A percentile compares a stretch with the other conserved stretches of the same genome.
Conservation (phyloP, 2,797 vertebrate genomes). For the Florisuga fusca region DNA sequence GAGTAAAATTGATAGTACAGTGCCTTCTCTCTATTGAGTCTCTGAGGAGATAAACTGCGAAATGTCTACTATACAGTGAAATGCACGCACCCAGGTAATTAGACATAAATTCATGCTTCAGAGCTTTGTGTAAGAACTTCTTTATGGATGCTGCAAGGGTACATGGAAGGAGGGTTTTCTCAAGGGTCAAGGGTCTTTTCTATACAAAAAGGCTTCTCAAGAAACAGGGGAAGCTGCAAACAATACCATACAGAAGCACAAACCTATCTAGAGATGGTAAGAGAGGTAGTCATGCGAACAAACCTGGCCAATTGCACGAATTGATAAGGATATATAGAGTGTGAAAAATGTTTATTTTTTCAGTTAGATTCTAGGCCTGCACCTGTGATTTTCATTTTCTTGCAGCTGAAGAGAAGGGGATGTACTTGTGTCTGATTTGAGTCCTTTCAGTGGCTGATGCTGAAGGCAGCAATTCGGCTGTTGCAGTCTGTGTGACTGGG, state of each 20-base stretch:
- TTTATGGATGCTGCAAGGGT: not conserved
- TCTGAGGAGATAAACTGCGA: not conserved
- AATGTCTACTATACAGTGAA: not conserved
- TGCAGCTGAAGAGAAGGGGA: not conserved
- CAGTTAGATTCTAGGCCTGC: not conserved
- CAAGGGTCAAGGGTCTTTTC: not conserved
- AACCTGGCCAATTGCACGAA: not conserved
- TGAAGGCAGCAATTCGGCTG: not conserved
- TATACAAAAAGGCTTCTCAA: not conserved
- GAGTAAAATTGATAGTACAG: not conserved
- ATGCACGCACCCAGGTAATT: not conserved
- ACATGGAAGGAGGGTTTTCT: not conserved
- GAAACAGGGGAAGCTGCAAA: not conserved
- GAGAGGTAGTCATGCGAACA: not conserved
- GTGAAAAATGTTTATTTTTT: not conserved
- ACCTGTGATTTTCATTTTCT: not conserved
- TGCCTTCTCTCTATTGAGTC: not conserved
- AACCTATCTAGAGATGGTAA: not conserved
- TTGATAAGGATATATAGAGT: rapidly evolving
- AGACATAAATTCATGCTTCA: not conserved
- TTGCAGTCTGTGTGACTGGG: not conserved
- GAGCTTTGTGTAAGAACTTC: not conserved
- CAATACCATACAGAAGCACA: not conserved
- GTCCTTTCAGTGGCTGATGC: rapidly evolving
- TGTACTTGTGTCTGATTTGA: not conserved